Evolutionary conservation across 1,140 invertebrate genomes (phyloP).

Genomic region (Trialeurodes vaporariorum): DNA sequence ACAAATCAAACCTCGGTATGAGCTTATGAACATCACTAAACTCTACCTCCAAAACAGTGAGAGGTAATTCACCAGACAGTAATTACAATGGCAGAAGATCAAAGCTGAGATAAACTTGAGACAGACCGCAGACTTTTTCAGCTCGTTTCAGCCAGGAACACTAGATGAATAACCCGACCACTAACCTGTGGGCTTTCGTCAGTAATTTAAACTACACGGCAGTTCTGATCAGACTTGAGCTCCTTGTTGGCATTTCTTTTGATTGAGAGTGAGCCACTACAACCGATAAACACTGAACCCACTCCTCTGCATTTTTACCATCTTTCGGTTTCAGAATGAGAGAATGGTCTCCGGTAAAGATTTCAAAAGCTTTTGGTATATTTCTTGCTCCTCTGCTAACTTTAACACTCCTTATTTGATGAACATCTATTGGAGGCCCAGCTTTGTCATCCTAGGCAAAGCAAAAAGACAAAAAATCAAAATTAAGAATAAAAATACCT

Average conservation of each 20-base stretch:
- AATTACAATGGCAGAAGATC: no score
- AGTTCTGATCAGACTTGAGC: slow-evolving; percentile 26
- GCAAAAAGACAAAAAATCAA: neutral
- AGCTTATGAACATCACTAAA: no score
- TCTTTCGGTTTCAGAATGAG: slow-evolving; percentile 87
- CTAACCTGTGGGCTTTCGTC: no score
- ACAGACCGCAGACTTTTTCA: no score
- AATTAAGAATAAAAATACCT: slow-evolving; percentile 6
- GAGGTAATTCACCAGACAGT: no score
- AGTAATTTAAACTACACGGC: slow-evolving; percentile 23
- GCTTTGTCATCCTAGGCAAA: slow-evolving; percentile 38
- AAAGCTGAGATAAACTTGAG: no score
- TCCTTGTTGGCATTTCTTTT: slow-evolving; percentile 26
- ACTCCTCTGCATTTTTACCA: slow-evolving; percentile 87
- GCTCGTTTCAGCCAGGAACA: no score
- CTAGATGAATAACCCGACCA: no score
- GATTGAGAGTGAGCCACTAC: slow-evolving; percentile 72
- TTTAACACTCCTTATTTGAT: slow-evolving; percentile 84
- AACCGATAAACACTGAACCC: slow-evolving; percentile 82
- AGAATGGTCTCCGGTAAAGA: slow-evolving; percentile 85
- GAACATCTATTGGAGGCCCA: slow-evolving; percentile 57
- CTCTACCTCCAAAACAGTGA: no score
- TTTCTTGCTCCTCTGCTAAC: slow-evolving; percentile 71
- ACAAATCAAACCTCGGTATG: no score
- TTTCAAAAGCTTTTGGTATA: slow-evolving; percentile 91